Conservation (phyloP, 2,888 invertebrate species). For the Hirtodrosophila confusa region DNA sequence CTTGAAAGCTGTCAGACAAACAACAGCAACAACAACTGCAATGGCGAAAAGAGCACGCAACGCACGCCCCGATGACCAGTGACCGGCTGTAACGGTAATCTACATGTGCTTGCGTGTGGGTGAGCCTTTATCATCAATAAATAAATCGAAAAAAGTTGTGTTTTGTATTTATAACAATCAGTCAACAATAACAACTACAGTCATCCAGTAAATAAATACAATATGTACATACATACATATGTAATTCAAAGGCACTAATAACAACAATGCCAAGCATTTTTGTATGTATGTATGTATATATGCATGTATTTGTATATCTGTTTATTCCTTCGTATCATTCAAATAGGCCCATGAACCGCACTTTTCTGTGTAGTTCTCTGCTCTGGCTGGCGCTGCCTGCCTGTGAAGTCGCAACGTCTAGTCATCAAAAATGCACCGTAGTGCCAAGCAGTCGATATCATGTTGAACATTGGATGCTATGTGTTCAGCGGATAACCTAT, state of each 20-base stretch:
- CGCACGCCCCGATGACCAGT: slow-evolving; percentile 44
- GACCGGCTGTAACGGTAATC: slow-evolving; percentile 39
- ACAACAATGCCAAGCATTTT: slow-evolving; percentile 18
- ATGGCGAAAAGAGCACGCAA: slow-evolving; percentile 45
- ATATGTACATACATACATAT: not conserved
- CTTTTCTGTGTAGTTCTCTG: slow-evolving; percentile 13
- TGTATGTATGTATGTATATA: not conserved
- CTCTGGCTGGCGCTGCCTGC: slow-evolving; percentile 2
- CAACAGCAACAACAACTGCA: slow-evolving; percentile 17
- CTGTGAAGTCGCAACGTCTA: slow-evolving; percentile 26
- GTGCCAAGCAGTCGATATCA: not conserved
- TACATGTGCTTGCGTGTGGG: slow-evolving; percentile 24
- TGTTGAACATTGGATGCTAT: slow-evolving; percentile 10
- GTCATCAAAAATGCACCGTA: slow-evolving; percentile 33
- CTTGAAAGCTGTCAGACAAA: slow-evolving; percentile 43
- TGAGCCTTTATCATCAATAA: slow-evolving; percentile 25
- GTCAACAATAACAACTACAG: slow-evolving; percentile 8
- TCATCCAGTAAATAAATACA: not conserved
- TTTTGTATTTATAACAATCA: slow-evolving; percentile 21
- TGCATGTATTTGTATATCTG: not conserved
- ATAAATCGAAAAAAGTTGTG: slow-evolving; percentile 5
- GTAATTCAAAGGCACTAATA: slow-evolving; percentile 23
- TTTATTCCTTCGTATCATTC: slow-evolving; percentile 9
- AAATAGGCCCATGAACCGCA: slow-evolving; percentile 26
- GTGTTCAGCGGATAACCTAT: too few species aligned